These are phyloP conservation scores for Montipora capitata DNA, from an alignment of 92 coral and sea anemone genomes.

Conservation along the genomic window DNA sequence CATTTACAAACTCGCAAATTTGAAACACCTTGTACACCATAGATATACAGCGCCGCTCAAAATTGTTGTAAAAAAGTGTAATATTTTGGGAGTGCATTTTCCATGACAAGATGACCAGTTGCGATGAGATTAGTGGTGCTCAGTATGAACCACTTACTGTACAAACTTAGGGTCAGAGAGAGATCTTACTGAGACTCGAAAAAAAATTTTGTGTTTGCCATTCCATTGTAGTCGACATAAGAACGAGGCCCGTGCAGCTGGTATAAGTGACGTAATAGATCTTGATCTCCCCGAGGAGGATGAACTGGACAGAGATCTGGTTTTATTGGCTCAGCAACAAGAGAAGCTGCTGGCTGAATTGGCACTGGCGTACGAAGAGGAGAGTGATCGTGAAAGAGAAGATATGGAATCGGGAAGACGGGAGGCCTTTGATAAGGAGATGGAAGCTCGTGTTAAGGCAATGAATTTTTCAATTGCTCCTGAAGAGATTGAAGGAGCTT, in stretches of 20 bases:
- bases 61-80: too few species aligned
- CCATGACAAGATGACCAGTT: too few species aligned
- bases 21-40: too few species aligned
- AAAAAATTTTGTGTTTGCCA: neutral
- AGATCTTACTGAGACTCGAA: too few species aligned
- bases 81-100: too few species aligned
- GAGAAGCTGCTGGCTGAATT: slow-evolving; percentile 94
- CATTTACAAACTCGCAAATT: neutral
- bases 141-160: too few species aligned
- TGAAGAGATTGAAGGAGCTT: slow-evolving; percentile 90
- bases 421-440: slow-evolving; percentile 91
- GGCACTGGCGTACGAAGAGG: slow-evolving; percentile 94
- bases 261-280: slow-evolving; percentile 95
- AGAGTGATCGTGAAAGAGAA: slow-evolving; percentile 87
- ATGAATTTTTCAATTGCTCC: slow-evolving; percentile 89
- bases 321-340: slow-evolving; percentile 91
- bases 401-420: slow-evolving; percentile 91
- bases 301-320: slow-evolving; percentile 90
- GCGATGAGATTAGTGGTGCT: too few species aligned
- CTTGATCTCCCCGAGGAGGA: slow-evolving; percentile 97
- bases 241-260: slow-evolving; percentile 96
- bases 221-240: slow-evolving; percentile 86
- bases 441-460: slow-evolving; percentile 93
- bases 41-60: too few species aligned
- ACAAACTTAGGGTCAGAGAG: too few species aligned